Percentiles rank a stretch among this genome's conserved stretches.
These are phyloP conservation scores for Cataglyphis livida DNA, from an alignment of 2,888 invertebrate species.

Conservation along the genomic window DNA sequence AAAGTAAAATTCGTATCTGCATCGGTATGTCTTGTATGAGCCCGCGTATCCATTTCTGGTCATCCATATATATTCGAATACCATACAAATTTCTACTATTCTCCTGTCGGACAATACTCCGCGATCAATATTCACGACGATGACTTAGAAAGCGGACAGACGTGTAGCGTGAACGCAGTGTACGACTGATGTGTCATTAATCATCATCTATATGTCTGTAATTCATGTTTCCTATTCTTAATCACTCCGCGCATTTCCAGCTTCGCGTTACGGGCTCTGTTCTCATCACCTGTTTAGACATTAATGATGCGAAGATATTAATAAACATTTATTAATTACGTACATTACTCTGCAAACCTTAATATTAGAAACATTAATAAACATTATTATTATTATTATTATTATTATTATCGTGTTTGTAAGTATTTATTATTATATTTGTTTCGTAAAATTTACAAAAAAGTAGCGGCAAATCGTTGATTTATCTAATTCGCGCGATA, in stretches of 20 bases:
- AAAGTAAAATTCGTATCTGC: constrained; percentile 69
- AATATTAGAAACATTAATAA: background rate
- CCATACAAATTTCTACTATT: constrained; percentile 25
- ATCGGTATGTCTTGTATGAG: constrained; percentile 30
- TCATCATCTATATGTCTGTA: constrained; percentile 41
- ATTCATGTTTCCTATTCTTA: constrained; percentile 25
- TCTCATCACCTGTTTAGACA: background rate
- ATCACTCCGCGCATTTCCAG: constrained; percentile 21
- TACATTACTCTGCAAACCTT: background rate
- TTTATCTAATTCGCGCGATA: background rate
- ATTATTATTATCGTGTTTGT: background rate
- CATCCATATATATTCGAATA: constrained; percentile 30
- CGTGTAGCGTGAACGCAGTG: constrained; percentile 42
- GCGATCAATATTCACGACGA: constrained; percentile 49
- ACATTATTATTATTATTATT: background rate
- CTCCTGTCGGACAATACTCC: constrained; percentile 33
- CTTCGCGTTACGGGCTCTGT: background rate
- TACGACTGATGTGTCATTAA: constrained; percentile 39
- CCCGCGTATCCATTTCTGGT: constrained; percentile 58
- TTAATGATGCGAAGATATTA: background rate
- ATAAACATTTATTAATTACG: constrained; percentile 3
- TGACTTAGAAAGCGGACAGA: constrained; percentile 52
- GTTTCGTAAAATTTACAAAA: background rate
- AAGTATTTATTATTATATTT: background rate
- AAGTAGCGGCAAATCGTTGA: background rate